Evolutionary conservation across 2,113 vertebrate species (phyloP), one percentile per base, ranked within the genome.

Genomic region (Bubalus kerabau): DNA sequence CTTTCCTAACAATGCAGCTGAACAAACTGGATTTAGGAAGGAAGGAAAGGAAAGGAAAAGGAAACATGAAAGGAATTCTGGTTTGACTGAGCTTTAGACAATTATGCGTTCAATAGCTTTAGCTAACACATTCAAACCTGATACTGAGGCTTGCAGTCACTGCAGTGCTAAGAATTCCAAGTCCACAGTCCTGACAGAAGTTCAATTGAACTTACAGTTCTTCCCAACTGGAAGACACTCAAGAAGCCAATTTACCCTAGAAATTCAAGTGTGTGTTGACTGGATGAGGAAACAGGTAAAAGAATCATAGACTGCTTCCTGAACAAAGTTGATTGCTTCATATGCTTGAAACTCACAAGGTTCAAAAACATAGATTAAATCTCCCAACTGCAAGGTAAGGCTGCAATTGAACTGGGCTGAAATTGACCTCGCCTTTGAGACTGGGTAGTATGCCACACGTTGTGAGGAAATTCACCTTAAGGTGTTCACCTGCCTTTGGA

Each of bases 31-130:
- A 24, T 87, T 94, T 87, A 60, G 60, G 43, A 90, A 97, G 43
- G 48, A 94, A 85, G 30, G 15, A 95, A 52, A 67, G 24, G 43
- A 87, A 82, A 91, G 32, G 80, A 76, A 81, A 60, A 89, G 16
- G 30, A 57, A 95, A 57, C 23, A 32, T 48, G 87, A 85, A 96
- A 92, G 81, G 46, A 97, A 91, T 87, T 95, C 56, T 93, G 57
- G 21, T 84, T 32, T 74, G 8, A 36, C 50, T 81, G 28, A 87
- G 59, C 50, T 48, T 83, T 95, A 56, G 67, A 86, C 30, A 80
- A 64, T 56, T 86, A 76, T 32, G 54, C 48, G n/a, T 48, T 85
- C 94, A 87, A 90, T 28, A 96, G 24, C 40, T 87, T 94, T 48
- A 87, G 12, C 46, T 94, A 81, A 84, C 7, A 57, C 40, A 43